These are phyloP conservation scores for Typhlomys cinereus DNA, from an alignment of 2,113 vertebrate genomes.

Conservation along the genomic window DNA sequence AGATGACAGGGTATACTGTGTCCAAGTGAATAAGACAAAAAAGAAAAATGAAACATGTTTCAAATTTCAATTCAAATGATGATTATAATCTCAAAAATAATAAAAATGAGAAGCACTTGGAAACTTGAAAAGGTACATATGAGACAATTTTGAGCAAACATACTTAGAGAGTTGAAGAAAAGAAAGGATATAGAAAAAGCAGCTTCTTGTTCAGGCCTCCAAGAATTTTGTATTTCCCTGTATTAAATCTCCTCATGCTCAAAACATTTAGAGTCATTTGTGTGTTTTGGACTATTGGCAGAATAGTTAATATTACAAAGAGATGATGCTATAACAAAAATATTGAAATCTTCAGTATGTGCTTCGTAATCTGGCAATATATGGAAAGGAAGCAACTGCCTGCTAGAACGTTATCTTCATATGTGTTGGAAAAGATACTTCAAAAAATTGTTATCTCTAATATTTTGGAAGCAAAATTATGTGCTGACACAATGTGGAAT, in stretches of 20 bases:
- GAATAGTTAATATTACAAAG: background rate
- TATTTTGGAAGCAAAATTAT: background rate
- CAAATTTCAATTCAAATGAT: no score
- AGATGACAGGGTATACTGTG: no score
- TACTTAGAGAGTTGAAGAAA: no score
- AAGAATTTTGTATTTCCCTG: background rate
- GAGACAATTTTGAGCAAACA: no score
- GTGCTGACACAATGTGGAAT: background rate
- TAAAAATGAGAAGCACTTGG: no score
- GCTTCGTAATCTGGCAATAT: background rate
- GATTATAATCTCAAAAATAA: no score
- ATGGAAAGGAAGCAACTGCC: background rate
- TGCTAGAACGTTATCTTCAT: background rate
- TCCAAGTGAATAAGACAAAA: no score
- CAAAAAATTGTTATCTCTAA: background rate
- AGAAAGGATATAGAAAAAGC: no score
- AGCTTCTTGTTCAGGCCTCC: background rate
- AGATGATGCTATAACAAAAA: background rate
- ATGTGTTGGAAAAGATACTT: constrained; percentile 5
- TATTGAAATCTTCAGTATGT: background rate
- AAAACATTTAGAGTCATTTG: background rate
- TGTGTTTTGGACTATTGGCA: background rate
- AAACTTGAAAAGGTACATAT: no score
- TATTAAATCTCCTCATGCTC: background rate
- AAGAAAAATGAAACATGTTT: no score